phyloP scores from a whole-genome alignment of 2,113 vertebrate species.

The Bos javanicus region DNA sequence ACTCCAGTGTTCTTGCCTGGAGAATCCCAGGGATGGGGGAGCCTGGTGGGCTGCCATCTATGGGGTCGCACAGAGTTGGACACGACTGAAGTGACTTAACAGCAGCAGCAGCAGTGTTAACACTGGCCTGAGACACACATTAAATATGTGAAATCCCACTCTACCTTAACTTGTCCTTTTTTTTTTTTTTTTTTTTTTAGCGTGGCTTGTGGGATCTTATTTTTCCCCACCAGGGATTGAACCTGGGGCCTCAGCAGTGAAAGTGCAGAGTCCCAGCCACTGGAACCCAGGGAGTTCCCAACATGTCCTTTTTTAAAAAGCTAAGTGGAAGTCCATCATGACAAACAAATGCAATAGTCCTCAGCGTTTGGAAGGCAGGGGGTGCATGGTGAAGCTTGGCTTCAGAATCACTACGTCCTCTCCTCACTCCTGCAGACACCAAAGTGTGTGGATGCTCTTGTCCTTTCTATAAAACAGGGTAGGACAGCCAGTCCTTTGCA shows the following conservation, averaged over 20 bases:
- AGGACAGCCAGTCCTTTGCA: background rate
- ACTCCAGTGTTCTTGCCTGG: too few species aligned
- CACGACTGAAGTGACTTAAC: too few species aligned
- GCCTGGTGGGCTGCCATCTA: too few species aligned
- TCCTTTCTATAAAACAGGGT: background rate
- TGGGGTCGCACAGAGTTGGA: too few species aligned
- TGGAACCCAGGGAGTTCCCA: background rate
- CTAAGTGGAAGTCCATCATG: too few species aligned
- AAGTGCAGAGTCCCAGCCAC: background rate
- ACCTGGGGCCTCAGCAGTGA: background rate
- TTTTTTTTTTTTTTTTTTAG: background rate
- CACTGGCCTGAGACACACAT: background rate
- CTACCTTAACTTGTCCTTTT: background rate
- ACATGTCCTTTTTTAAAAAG: background rate
- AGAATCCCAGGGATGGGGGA: too few species aligned
- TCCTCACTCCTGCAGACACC: background rate
- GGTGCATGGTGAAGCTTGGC: accelerated
- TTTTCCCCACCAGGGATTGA: background rate
- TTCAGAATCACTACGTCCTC: background rate
- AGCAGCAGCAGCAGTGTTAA: background rate
- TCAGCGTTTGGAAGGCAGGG: background rate
- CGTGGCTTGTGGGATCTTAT: background rate
- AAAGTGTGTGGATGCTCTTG: background rate
- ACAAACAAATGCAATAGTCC: background rate
- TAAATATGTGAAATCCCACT: background rate